Percentiles rank a stretch among this genome's conserved stretches.
These are phyloP conservation scores for Poecile atricapillus DNA, from an alignment of 2,113 vertebrate species.

Conservation along the genomic window DNA sequence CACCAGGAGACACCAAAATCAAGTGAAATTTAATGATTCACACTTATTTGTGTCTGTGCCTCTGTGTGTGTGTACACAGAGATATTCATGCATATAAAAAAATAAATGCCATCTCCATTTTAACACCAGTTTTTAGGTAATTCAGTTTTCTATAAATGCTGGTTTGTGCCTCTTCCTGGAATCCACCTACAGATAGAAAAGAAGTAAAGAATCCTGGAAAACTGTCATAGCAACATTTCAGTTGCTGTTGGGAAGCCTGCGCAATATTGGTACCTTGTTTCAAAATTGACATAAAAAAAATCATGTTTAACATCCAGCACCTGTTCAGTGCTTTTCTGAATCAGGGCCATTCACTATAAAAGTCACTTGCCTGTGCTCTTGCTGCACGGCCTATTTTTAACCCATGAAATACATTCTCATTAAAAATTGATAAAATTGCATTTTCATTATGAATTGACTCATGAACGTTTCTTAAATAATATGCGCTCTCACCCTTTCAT, in stretches of 20 bases:
- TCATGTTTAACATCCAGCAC: slow-evolving; percentile 13
- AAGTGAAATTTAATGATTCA: neutral
- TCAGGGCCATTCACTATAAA: neutral
- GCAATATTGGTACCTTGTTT: slow-evolving; percentile 12
- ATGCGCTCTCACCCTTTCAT: neutral
- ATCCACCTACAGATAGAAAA: slow-evolving; percentile 40
- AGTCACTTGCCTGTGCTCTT: neutral
- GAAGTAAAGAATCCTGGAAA: slow-evolving; percentile 37
- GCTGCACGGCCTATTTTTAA: neutral
- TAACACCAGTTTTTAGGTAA: neutral
- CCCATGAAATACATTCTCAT: neutral
- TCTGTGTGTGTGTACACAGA: neutral
- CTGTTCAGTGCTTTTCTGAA: neutral
- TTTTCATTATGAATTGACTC: neutral
- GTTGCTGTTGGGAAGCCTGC: slow-evolving; percentile 24
- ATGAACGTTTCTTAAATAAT: neutral
- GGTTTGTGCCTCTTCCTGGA: neutral
- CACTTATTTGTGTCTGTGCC: neutral
- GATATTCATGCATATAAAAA: rapidly evolving
- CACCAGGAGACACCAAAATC: neutral
- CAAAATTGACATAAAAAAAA: slow-evolving; percentile 44
- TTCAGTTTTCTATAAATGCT: neutral
- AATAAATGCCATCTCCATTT: neutral
- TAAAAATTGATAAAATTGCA: neutral
- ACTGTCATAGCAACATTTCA: slow-evolving; percentile 51